These are phyloP conservation scores for Rousettus leschenaultii DNA, from an alignment of 2,113 vertebrate genomes.

Conservation along the genomic window DNA sequence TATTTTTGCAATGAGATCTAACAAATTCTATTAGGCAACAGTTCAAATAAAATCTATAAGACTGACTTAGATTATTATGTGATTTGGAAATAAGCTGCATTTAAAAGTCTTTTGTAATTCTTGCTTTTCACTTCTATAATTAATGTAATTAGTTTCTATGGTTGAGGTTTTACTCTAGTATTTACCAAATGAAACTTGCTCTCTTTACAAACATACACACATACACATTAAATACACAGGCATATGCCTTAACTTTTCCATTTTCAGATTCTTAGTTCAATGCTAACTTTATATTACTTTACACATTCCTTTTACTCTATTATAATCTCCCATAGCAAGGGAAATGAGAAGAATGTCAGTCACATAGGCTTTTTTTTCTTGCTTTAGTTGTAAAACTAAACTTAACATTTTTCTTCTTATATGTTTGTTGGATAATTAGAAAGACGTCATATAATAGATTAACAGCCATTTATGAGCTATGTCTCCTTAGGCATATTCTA, in stretches of 20 bases:
- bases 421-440: constrained; percentile 38
- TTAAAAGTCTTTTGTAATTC: background rate
- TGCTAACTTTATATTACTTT: background rate
- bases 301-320: background rate
- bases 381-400: constrained; percentile 7
- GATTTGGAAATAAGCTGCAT: background rate
- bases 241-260: background rate
- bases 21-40: background rate
- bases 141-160: background rate
- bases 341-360: background rate
- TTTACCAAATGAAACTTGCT: background rate
- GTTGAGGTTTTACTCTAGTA: background rate
- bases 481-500: background rate
- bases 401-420: background rate
- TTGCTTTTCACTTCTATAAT: background rate
- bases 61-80: background rate
- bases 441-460: background rate
- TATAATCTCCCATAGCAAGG: background rate
- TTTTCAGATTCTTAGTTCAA: background rate
- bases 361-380: background rate
- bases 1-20: background rate
- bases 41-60: background rate
- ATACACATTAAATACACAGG: background rate
- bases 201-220: background rate
- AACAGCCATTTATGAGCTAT: background rate